These are phyloP conservation scores for Aegithalos caudatus DNA, from an alignment of 2,113 vertebrate genomes.

Conservation along the genomic window DNA sequence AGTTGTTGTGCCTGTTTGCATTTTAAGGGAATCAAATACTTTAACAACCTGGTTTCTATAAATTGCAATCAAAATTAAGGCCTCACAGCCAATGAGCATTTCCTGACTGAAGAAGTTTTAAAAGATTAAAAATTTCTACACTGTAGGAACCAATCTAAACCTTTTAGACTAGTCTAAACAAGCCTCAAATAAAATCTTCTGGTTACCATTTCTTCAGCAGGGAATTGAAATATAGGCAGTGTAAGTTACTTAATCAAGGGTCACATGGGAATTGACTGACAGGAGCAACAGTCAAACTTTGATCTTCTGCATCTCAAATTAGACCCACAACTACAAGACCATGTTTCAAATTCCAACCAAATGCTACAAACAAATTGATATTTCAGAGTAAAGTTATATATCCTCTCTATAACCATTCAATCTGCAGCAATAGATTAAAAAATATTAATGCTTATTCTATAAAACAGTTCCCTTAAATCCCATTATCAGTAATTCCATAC, in stretches of 20 bases:
- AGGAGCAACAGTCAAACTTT: neutral
- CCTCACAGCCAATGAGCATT: neutral
- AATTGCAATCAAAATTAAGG: neutral
- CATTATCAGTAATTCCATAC: neutral
- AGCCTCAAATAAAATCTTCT: neutral
- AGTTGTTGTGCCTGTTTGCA: neutral
- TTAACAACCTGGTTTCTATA: neutral
- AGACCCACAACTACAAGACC: neutral
- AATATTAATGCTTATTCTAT: neutral
- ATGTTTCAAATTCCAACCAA: neutral
- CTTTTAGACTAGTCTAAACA: neutral
- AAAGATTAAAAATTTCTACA: neutral
- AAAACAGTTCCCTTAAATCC: neutral
- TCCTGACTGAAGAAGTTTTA: neutral
- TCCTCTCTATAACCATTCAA: neutral
- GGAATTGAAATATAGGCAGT: neutral
- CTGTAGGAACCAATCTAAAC: neutral
- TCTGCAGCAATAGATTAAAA: neutral
- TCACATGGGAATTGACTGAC: neutral
- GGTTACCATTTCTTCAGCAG: neutral
- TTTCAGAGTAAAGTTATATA: neutral
- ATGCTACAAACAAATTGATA: neutral
- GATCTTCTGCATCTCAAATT: neutral
- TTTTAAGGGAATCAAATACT: neutral
- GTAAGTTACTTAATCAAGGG: neutral